Evolutionary conservation across 2,113 vertebrate species (phyloP).

Genomic region (Emydocephalus ijimae): DNA sequence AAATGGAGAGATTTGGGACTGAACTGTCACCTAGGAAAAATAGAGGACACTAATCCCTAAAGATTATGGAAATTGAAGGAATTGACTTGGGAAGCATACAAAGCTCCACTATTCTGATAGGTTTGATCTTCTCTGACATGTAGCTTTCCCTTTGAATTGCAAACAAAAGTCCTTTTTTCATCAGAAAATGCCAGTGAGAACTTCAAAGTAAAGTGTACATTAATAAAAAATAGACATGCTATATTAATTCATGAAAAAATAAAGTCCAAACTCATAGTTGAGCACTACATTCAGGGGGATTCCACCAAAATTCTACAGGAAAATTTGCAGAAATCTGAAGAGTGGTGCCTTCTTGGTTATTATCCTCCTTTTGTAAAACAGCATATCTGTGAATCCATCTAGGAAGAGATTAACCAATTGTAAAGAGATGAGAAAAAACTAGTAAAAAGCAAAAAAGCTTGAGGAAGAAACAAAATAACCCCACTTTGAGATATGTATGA

Average conservation of each 20-base stretch:
- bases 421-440: background rate
- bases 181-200: background rate
- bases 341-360: background rate
- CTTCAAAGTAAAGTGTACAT: background rate
- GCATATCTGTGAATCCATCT: background rate
- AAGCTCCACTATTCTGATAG: conserved; percentile 30
- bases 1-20: conserved; percentile 39
- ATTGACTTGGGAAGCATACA: conserved; percentile 44
- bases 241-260: background rate
- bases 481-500: background rate
- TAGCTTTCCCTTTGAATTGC: conserved; percentile 36
- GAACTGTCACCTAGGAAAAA: conserved; percentile 39
- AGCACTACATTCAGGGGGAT: background rate
- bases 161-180: background rate
- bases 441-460: background rate
- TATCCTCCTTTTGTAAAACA: background rate
- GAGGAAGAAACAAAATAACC: background rate
- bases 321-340: background rate
- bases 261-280: background rate
- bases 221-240: background rate
- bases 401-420: background rate
- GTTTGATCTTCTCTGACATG: conserved; percentile 38
- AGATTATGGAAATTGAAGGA: conserved; percentile 43
- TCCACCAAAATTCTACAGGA: background rate
- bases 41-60: background rate